Evolutionary conservation across 2,888 invertebrate genomes (phyloP).

Genomic region (Sipunculus nudus): DNA sequence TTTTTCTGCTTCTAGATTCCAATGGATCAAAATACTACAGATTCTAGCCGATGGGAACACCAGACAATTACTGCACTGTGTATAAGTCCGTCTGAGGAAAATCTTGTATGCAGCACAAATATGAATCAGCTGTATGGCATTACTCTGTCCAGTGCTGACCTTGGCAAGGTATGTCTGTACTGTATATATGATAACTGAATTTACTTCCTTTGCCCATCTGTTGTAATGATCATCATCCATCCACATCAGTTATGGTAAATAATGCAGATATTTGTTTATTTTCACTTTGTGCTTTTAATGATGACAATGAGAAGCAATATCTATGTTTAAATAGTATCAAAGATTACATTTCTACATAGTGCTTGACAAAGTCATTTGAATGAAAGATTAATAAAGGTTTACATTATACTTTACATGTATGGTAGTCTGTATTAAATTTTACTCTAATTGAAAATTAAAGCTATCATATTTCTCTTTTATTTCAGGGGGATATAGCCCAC

Average conservation of each 20-base stretch:
- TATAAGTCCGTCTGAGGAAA: constrained; percentile 68
- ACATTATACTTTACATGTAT: too few relatives aligned
- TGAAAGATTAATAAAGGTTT: too few relatives aligned
- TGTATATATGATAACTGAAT: neutral
- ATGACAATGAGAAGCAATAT: too few relatives aligned
- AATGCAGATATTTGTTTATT: too few relatives aligned
- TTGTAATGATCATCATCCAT: constrained; percentile 9
- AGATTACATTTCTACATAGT: too few relatives aligned
- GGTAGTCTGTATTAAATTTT: too few relatives aligned
- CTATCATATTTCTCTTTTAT: constrained; percentile 5
- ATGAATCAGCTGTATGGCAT: constrained; percentile 68
- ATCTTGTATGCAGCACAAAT: constrained; percentile 67
- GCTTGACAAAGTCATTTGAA: too few relatives aligned
- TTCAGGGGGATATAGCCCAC: constrained; percentile 59
- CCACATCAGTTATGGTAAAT: too few relatives aligned
- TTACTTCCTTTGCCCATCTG: neutral
- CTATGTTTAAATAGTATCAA: too few relatives aligned
- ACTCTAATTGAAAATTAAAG: too few relatives aligned
- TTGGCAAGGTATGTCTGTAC: constrained; percentile 57
- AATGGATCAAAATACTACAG: constrained; percentile 60
- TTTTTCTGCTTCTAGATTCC: constrained; percentile 64
- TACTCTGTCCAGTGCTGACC: constrained; percentile 66
- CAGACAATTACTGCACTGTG: constrained; percentile 63
- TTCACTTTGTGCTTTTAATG: too few relatives aligned
- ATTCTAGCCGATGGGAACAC: constrained; percentile 57